Percentiles rank a stretch among this genome's conserved stretches.
phyloP scores from a whole-genome alignment of 2,888 invertebrate genomes.

The Acanthoscelides obtectus region DNA sequence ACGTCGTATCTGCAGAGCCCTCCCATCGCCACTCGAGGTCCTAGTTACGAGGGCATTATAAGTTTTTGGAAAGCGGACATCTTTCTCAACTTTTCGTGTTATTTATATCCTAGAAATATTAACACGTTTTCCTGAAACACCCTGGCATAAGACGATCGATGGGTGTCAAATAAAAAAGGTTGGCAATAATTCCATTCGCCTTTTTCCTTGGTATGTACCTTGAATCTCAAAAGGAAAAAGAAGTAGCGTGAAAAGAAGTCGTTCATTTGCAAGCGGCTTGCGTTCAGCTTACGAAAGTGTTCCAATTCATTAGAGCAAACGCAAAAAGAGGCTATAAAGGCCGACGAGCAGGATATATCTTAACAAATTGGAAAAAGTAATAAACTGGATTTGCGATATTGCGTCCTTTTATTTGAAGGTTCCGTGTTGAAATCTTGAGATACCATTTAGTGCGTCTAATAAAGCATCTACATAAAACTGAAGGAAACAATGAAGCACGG shows the following conservation, averaged over 20 bases:
- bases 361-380: background rate
- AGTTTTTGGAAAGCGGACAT: no score
- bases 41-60: no score
- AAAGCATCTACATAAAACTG: background rate
- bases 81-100: no score
- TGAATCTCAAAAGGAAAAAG: background rate
- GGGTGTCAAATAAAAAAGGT: no score
- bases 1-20: no score
- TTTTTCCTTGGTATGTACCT: background rate
- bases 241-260: background rate
- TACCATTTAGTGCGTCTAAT: background rate
- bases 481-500: background rate
- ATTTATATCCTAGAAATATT: no score
- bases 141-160: no score
- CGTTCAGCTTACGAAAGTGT: background rate
- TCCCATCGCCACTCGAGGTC: no score
- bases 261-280: background rate
- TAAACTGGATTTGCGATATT: background rate
- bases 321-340: background rate
- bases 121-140: no score
- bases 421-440: background rate
- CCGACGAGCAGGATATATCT: background rate
- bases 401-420: background rate
- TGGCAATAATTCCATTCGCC: background rate
- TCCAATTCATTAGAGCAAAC: background rate